phyloP scores from a whole-genome alignment of 2,113 vertebrate species.

The Tyrannus savana region DNA sequence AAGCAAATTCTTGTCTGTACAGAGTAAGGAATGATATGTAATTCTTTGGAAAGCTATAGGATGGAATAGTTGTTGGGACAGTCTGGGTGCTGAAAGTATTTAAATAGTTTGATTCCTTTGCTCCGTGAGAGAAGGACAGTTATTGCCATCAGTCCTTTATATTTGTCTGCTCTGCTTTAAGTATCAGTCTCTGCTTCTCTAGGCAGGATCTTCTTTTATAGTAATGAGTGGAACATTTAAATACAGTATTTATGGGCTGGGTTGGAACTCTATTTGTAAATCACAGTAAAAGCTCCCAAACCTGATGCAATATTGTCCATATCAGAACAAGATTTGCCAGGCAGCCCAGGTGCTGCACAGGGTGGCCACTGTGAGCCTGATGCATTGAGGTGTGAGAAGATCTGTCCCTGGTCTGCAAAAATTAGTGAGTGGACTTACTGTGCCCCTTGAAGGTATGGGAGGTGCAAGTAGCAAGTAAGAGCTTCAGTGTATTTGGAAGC shows the following conservation, averaged over 20 bases:
- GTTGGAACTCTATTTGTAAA: neutral
- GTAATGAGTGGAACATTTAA: neutral
- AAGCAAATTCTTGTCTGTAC: neutral
- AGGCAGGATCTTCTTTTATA: neutral
- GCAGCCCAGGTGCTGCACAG: neutral
- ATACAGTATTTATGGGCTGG: neutral
- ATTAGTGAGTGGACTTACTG: neutral
- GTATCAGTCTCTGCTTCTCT: neutral
- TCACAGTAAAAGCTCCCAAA: neutral
- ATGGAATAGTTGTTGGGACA: neutral
- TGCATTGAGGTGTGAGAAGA: neutral
- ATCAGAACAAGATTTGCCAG: neutral
- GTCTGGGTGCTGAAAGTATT: neutral
- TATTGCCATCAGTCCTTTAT: neutral
- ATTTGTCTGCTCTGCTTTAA: neutral
- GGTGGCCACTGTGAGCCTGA: neutral
- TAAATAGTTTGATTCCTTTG: neutral
- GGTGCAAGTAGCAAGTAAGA: neutral
- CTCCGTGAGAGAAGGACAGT: rapidly evolving
- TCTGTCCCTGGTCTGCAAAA: neutral
- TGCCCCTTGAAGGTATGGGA: neutral
- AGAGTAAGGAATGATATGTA: neutral
- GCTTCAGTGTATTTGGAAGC: neutral
- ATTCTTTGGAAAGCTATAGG: neutral
- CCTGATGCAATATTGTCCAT: neutral